Evolutionary conservation across 2,797 vertebrate species (phyloP).

Genomic region (Acanthornis magna): DNA sequence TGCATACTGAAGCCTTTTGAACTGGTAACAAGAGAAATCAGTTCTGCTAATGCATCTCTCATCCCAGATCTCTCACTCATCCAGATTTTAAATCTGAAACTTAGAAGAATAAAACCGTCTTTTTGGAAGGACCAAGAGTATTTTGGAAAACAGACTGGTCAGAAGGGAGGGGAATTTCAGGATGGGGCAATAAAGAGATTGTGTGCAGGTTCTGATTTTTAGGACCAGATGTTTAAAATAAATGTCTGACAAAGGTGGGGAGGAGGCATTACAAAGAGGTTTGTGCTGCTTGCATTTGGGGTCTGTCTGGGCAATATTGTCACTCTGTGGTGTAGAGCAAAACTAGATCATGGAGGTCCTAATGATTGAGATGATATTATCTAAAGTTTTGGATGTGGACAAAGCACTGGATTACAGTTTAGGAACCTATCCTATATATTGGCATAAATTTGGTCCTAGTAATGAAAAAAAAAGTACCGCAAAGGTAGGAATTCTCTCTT

Average conservation of each 20-base stretch:
- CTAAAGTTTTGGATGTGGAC: neutral
- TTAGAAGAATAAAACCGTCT: conserved; percentile 52
- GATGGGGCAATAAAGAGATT: conserved; percentile 8
- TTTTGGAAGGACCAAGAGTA: conserved; percentile 42
- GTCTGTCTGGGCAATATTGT: neutral
- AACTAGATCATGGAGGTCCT: neutral
- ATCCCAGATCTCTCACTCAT: conserved; percentile 68
- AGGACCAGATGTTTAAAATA: neutral
- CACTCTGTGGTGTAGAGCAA: neutral
- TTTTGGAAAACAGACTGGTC: conserved; percentile 59
- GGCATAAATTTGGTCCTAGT: neutral
- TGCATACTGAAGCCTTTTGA: conserved; percentile 75
- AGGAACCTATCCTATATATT: neutral
- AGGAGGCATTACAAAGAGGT: neutral
- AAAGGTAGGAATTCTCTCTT: neutral
- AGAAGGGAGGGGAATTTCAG: neutral
- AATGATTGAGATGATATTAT: neutral
- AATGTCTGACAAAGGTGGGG: neutral
- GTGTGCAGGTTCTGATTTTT: neutral
- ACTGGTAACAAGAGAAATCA: conserved; percentile 77
- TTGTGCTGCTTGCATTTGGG: neutral
- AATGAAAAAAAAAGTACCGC: neutral
- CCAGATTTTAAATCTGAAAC: conserved; percentile 71
- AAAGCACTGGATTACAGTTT: neutral
- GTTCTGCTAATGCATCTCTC: conserved; percentile 73